Evolutionary conservation across 1,140 invertebrate genomes (phyloP).

Genomic region (Pseudomyrmex gracilis): DNA sequence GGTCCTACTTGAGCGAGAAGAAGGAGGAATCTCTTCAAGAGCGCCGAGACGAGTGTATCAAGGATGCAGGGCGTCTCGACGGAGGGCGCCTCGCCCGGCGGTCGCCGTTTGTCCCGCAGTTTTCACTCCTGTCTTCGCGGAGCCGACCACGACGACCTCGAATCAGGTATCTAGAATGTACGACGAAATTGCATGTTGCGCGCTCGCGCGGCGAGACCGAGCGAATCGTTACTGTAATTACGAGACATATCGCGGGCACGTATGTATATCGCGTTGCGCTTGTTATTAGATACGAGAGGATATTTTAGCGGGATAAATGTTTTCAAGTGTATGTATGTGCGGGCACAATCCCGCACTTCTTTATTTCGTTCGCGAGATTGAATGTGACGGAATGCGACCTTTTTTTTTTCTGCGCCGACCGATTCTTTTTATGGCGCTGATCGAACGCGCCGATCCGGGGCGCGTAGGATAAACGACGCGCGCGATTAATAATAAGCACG

Average conservation of each 20-base stretch:
- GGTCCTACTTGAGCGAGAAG: constrained; percentile 50
- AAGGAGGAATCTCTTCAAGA: neutral
- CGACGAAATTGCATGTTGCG: constrained; percentile 42
- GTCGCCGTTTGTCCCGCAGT: constrained; percentile 88
- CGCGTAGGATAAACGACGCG: constrained; percentile 67
- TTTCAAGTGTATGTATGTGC: neutral
- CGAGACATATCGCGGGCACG: constrained; percentile 15
- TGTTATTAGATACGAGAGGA: neutral
- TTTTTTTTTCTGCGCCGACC: neutral
- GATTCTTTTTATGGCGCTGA: constrained; percentile 51
- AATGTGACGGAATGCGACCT: neutral
- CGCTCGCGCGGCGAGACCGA: constrained; percentile 10
- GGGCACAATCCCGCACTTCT: too few relatives aligned
- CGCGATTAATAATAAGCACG: constrained; percentile 43
- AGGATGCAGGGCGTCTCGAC: constrained; percentile 80
- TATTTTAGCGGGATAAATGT: neutral
- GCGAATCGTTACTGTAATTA: constrained; percentile 7
- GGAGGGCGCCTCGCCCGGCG: constrained; percentile 87
- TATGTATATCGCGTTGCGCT: neutral
- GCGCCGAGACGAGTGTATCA: neutral
- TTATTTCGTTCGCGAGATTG: neutral
- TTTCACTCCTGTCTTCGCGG: constrained; percentile 89
- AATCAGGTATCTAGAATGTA: constrained; percentile 81
- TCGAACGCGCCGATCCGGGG: constrained; percentile 10
- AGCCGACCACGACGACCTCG: constrained; percentile 87